Evolutionary conservation across 2,113 vertebrate species (phyloP).

Genomic region (Neogale vison): DNA sequence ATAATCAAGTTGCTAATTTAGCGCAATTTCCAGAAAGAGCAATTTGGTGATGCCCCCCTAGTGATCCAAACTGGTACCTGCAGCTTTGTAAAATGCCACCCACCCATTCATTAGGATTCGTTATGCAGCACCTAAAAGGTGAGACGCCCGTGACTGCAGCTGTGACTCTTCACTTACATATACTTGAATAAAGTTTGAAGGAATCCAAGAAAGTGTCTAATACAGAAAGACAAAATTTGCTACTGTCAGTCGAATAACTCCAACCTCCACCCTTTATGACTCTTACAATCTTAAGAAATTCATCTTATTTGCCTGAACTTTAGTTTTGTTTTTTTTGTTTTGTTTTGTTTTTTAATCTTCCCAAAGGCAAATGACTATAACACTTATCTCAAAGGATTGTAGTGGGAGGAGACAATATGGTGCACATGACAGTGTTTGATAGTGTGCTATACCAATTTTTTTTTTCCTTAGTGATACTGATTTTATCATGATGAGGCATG

Average conservation of each 20-base stretch:
- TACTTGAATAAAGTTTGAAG: background rate
- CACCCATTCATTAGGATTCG: background rate
- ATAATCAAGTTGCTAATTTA: background rate
- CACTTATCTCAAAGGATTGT: background rate
- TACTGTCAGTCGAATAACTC: no score
- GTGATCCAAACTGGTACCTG: background rate
- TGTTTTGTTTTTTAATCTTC: background rate
- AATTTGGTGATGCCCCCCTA: background rate
- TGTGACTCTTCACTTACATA: background rate
- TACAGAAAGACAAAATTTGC: background rate
- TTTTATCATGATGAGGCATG: background rate
- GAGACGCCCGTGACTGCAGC: background rate
- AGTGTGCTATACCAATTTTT: background rate
- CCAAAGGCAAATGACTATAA: background rate
- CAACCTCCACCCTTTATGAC: background rate
- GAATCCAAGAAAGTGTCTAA: background rate
- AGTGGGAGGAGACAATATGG: background rate
- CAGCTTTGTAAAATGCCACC: background rate
- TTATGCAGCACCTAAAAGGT: background rate
- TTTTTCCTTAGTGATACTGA: background rate
- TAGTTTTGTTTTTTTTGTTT: no score
- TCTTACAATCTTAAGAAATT: background rate
- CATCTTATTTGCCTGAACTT: background rate
- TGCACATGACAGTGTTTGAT: background rate
- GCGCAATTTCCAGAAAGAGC: background rate